Base-by-base conservation (phyloP, 2,888 invertebrate species). In the Lasius platythorax region DNA sequence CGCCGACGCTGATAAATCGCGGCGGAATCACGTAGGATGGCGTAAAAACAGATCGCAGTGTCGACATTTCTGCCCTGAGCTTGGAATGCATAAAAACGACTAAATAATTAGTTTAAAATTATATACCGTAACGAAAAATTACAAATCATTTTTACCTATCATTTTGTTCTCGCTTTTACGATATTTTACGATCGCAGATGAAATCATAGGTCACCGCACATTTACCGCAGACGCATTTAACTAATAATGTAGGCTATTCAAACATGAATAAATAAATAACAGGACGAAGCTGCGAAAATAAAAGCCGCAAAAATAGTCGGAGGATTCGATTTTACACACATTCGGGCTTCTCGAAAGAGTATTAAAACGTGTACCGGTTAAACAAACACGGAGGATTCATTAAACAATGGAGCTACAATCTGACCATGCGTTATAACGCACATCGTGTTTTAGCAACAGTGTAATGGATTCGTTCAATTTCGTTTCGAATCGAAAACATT, bases 391-490 rank as follows among this genome's bases (percentile, higher is more conserved):
- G 75, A 12, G 79, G 58, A 81, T 74, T 81, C 75, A 73, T 73
- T 81, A 81, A 81, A 81, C 46, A 81, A 73, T 81, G 75, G 79
- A 61, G 46, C 75, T 18, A 72, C 43, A 23, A 79, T 72, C 72
- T 79, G 67, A n/a, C 76, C 53, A 50, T 78, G 74, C 79, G 61
- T 81, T 81, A 53, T 53, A 73, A 74, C 37, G 37, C 46, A 28
- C 46, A 61, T 74, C 61, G 58, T 15, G 58, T 30, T 72, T 73
- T 46, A 72, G 68, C 23, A 61, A 73, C 74, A 37, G 46, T 23
- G 79, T 79, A 79, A 81, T 81, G 61, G 79, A 81, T 74, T 81
- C 61, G 46, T 61, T 28, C 74, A 81, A 73, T 81, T 81, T 61
- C 73, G 74, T 33, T n/a, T 23, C 61, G n/a, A 63, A 81, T 74